These are phyloP conservation scores for Crotalus viridis DNA, from an alignment of 2,113 vertebrate species.

Conservation along the genomic window DNA sequence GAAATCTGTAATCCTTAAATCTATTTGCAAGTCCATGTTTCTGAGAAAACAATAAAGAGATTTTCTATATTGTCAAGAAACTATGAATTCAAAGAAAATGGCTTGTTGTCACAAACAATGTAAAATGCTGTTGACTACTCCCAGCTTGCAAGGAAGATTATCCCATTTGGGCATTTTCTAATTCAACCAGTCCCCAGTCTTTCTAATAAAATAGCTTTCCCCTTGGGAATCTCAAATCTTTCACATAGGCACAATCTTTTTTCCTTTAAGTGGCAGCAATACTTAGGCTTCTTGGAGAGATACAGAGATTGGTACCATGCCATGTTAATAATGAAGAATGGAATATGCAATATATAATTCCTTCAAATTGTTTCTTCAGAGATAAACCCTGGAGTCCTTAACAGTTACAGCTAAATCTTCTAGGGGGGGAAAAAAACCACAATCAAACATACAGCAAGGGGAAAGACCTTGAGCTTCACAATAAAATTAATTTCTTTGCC, in stretches of 20 bases:
- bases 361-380: conserved; percentile 16
- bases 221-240: conserved; percentile 10
- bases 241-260: neutral
- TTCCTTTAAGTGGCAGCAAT: neutral
- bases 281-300: neutral
- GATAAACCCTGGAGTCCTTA: conserved; percentile 14
- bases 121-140: neutral
- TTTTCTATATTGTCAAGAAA: neutral
- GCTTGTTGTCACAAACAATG: neutral
- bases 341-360: neutral
- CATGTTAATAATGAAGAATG: neutral
- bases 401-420: conserved; percentile 13
- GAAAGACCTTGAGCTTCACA: neutral
- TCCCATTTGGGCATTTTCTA: neutral
- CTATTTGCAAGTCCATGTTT: neutral
- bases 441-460: conserved; percentile 2
- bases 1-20: neutral
- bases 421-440: neutral
- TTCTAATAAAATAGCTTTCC: neutral
- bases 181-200: neutral
- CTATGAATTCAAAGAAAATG: neutral
- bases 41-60: neutral
- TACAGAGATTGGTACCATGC: too few species aligned
- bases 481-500: conserved; percentile 45
- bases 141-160: neutral